A percentile compares a stretch with the other conserved stretches of the same genome.
Conservation (phyloP, 1,140 invertebrate species). For the Hirudo medicinalis region DNA sequence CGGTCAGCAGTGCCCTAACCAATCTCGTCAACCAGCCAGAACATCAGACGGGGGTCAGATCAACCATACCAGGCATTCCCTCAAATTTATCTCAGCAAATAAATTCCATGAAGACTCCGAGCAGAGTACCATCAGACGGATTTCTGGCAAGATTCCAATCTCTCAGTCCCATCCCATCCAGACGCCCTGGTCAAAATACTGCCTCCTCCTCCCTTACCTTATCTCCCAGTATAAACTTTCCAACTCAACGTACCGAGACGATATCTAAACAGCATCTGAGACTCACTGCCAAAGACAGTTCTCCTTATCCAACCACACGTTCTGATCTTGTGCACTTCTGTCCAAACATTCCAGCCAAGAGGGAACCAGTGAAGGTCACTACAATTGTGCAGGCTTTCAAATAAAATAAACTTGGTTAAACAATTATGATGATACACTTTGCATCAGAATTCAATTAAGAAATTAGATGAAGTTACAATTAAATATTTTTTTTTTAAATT, state of each 20-base stretch:
- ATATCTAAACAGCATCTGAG: conserved; percentile 3
- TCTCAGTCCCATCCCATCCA: not conserved
- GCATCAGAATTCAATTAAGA: too few species aligned
- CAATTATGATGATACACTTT: too few species aligned
- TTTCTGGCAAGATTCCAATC: conserved; percentile 8
- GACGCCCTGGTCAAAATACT: not conserved
- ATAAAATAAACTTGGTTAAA: too few species aligned
- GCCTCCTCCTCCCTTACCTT: not conserved
- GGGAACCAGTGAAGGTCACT: too few species aligned
- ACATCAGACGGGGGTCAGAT: not conserved
- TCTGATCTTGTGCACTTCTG: too few species aligned
- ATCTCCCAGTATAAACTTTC: not conserved
- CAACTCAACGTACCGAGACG: not conserved
- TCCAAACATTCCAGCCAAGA: too few species aligned
- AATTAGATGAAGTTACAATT: too few species aligned
- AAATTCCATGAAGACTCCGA: not conserved
- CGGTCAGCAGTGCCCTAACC: conserved; percentile 19
- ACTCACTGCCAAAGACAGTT: not conserved
- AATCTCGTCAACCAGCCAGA: conserved; percentile 5
- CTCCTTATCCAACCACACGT: not conserved
- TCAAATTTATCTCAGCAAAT: too few species aligned
- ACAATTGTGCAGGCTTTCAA: too few species aligned
- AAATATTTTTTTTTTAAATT: too few species aligned
- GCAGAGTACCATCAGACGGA: not conserved
- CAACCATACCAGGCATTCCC: not conserved